These are phyloP conservation scores for Polia nebulosa DNA, from an alignment of 2,888 invertebrate genomes.

Conservation along the genomic window DNA sequence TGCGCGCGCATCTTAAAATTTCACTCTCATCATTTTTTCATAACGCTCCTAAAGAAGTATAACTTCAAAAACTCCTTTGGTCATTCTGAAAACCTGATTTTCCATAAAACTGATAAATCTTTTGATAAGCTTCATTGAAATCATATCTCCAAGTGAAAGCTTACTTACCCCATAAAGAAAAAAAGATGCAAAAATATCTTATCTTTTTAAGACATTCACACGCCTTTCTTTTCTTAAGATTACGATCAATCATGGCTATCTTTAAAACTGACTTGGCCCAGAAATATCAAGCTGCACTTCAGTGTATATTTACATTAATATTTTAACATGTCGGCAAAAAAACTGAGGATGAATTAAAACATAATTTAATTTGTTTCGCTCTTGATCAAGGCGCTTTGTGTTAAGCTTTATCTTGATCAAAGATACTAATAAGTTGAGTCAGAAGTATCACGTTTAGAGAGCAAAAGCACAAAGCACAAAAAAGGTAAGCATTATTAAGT, in stretches of 20 bases:
- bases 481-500: too few relatives aligned
- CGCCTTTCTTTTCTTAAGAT: conserved; percentile 27
- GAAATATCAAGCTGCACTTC: conserved; percentile 41
- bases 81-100: not conserved
- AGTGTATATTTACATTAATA: conserved; percentile 14
- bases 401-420: not conserved
- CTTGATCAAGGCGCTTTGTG: conserved; percentile 23
- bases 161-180: not conserved
- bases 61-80: not conserved
- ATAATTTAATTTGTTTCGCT: conserved; percentile 57
- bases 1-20: too few relatives aligned
- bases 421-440: not conserved
- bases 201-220: not conserved
- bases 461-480: too few relatives aligned
- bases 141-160: conserved; percentile 27
- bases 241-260: conserved; percentile 51
- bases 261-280: conserved; percentile 42
- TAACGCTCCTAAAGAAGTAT: too few relatives aligned
- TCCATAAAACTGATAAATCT: not conserved
- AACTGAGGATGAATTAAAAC: conserved; percentile 39
- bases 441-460: conserved; percentile 25
- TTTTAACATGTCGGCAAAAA: conserved; percentile 44
- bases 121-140: conserved; percentile 6
- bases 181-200: conserved; percentile 3
- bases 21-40: too few relatives aligned